Evolutionary conservation across 2,797 vertebrate genomes (phyloP).

Genomic region (Spondyliosoma cantharus): DNA sequence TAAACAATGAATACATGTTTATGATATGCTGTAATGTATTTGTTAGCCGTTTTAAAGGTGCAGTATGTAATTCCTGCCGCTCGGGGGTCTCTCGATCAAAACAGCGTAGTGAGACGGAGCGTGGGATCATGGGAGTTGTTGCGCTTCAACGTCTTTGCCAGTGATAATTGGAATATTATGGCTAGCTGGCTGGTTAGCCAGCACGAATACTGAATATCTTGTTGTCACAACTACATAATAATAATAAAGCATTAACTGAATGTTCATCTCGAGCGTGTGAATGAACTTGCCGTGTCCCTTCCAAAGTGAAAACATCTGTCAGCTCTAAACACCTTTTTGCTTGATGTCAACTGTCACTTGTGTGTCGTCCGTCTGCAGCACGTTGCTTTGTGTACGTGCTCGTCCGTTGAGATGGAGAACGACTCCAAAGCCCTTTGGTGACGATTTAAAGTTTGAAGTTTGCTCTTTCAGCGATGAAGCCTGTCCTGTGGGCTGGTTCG

Average conservation of each 20-base stretch:
- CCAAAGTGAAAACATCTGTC: background rate
- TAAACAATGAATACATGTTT: background rate
- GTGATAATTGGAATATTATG: too few relatives aligned
- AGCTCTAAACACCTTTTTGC: background rate
- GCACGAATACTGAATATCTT: too few relatives aligned
- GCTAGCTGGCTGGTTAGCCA: too few relatives aligned
- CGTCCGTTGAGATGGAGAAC: slow-evolving; percentile 51
- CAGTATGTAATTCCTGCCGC: too few relatives aligned
- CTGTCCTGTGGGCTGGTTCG: background rate
- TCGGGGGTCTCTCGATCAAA: too few relatives aligned
- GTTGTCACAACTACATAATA: too few relatives aligned
- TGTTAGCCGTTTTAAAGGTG: background rate
- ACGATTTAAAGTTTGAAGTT: slow-evolving; percentile 39
- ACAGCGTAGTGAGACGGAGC: too few relatives aligned
- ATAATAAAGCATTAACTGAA: background rate
- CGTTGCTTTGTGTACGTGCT: slow-evolving; percentile 40
- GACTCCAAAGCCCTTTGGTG: slow-evolving; percentile 62
- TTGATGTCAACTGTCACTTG: slow-evolving; percentile 5
- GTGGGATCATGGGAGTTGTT: too few relatives aligned
- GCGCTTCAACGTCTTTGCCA: too few relatives aligned
- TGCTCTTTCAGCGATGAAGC: slow-evolving; percentile 26
- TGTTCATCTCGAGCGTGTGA: background rate
- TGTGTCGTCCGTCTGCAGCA: slow-evolving; percentile 48
- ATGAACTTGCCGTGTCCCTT: background rate
- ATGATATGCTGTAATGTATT: background rate